phyloP scores from a whole-genome alignment of 2,113 vertebrate genomes.

The Menura novaehollandiae region DNA sequence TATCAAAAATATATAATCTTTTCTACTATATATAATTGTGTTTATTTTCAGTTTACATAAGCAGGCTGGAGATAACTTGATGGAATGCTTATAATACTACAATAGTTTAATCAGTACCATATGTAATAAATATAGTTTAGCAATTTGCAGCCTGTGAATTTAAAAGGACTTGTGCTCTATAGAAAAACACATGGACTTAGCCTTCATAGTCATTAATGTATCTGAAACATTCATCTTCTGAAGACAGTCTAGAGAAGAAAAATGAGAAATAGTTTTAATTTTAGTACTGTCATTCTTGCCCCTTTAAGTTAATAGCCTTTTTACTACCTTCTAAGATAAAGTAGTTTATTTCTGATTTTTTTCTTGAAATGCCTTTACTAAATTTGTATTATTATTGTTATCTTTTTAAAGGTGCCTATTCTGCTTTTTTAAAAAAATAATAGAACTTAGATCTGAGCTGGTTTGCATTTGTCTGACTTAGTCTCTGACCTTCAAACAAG shows the following conservation, averaged over 20 bases:
- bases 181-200: neutral
- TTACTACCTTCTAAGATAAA: neutral
- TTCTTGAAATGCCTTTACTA: neutral
- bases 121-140: neutral
- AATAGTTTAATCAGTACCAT: neutral
- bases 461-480: neutral
- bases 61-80: neutral
- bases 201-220: neutral
- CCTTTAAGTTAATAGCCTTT: neutral
- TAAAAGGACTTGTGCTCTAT: neutral
- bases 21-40: neutral
- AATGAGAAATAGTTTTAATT: neutral
- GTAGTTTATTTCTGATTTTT: neutral
- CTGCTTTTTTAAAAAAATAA: neutral
- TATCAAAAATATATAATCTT: neutral
- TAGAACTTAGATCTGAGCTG: neutral
- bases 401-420: neutral
- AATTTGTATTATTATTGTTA: neutral
- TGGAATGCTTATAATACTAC: neutral
- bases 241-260: neutral
- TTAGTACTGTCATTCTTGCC: neutral
- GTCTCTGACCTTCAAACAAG: neutral
- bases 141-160: neutral
- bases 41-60: constrained; percentile 10
- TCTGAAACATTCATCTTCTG: neutral